Base-by-base conservation (phyloP, 2,113 vertebrate genomes). In the Orientallactaga bullata region DNA sequence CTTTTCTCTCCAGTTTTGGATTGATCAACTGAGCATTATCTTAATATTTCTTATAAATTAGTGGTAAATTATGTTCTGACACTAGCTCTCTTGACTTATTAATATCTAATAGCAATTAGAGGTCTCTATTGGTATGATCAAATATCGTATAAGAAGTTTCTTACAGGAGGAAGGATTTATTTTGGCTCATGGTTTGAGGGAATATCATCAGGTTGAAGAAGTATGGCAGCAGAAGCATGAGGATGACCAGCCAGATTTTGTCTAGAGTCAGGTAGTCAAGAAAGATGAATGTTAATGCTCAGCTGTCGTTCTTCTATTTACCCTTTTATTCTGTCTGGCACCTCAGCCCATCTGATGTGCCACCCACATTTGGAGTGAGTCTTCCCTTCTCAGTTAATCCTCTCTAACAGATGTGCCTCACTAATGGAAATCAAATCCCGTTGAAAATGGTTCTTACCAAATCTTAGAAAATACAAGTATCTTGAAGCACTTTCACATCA, bases 41-140 rank as follows among this genome's bases (percentile, higher is more conserved):
- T 63, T 72, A 13, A 32, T 66, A 79, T 66, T 68, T 92, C 8
- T 87, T 61, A 12, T 58, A 16, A 61, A 23, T 89, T 94, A 76
- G 12, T 32, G 66, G 24, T 30, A 84, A 8, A 69, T 85, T 42
- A 21, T 35, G 37, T 47, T 39, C 32, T 73, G 39, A 91, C 3
- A 51, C 51, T 94, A 81, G 26, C 12, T 39, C n/a, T 83, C n/a
- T 76, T 71, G 68, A 71, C 30, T 78, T 87, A 72, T 78, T 78
- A 47, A 72, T 68, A 74, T 68, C 20, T 80, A 88, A 80, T 35
- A 61, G 72, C 71, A 69, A 42, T 85, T 78, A n/a, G 5, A 65
- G 4, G 21, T 76, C 26, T 47, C 12, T 55, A 78, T 47, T 58
- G 18, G 8, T 58, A 51, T n/a, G 30, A n/a, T 47, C 76, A 55